Base-by-base conservation (phyloP, 2,797 vertebrate species). In the Halcyon badia region DNA sequence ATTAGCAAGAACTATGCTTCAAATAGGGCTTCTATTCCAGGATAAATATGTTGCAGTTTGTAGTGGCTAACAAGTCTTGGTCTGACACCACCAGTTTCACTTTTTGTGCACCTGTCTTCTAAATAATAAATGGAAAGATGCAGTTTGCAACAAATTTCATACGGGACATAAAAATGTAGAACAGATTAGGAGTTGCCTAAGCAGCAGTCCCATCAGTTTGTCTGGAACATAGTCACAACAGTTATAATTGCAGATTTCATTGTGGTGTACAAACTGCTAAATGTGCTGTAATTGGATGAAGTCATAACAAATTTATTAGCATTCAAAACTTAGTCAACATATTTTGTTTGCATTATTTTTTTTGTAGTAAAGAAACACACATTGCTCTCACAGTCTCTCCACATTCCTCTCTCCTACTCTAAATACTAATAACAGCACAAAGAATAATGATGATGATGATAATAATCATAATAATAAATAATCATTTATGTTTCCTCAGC, bases 271-370 rank as follows among this genome's bases (percentile, higher is more conserved):
- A 93, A 81, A 91, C 95, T 94, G 87, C 95, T 96, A 95, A 97
- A 95, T 97, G 73, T 91, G 70, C 77, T 51, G 0, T 97, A 97
- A 96, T 93, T 95, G 75, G 87, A 78, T 96, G 93, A 91, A 96
- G 89, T 82, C 83, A 65, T 96, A 96, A 96, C 84, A 96, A 94
- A 94, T 94, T 94, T 96, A 95, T 95, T 93, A 90, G 64, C 85
- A 90, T 71, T 89, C 57, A 78, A 85, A 95, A 88, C 72, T 81
- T 71, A 89, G 82, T 85, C 78, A 90, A 89, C 73, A 41, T 84
- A 9, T 64, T 96, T 86, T 94, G 56, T 89, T 80, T 89, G 35
- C 28, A 0, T 71, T 93, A 60, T 44, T 13, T 94, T 95, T 91
- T 71, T 30, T 75, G 9, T 56, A 70, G 61, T 56, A 79, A 87